These are phyloP conservation scores for Drosophila sp. DNA, from an alignment of 1,140 invertebrate genomes.

Conservation along the genomic window DNA sequence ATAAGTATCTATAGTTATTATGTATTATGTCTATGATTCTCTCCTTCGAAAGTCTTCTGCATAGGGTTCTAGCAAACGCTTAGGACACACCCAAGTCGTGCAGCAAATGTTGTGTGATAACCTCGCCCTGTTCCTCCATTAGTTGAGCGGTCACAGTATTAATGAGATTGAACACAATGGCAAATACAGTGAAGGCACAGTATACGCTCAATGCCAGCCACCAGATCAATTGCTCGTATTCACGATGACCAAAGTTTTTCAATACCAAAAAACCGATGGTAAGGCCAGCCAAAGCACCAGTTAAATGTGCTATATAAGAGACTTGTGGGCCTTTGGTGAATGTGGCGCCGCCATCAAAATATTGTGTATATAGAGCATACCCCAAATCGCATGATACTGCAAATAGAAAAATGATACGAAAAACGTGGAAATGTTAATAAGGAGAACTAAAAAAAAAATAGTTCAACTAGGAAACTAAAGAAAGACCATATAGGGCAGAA, in stretches of 20 bases:
- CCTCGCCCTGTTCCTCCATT: conserved; percentile 82
- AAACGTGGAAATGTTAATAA: neutral
- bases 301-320: conserved; percentile 96
- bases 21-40: conserved; percentile 48
- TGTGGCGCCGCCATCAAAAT: conserved; percentile 87
- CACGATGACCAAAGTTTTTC: conserved; percentile 97
- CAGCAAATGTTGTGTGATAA: conserved; percentile 82
- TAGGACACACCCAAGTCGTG: conserved; percentile 82
- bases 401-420: conserved; percentile 63
- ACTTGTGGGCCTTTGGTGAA: conserved; percentile 88
- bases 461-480: conserved; percentile 24
- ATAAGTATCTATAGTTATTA: conserved; percentile 19
- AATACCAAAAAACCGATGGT: conserved; percentile 95
- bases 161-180: conserved; percentile 95
- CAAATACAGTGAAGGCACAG: conserved; percentile 95
- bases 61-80: conserved; percentile 24
- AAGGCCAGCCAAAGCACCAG: conserved; percentile 94
- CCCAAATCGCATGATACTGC: conserved; percentile 96
- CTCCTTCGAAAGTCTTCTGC: conserved; percentile 30
- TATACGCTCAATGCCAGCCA: conserved; percentile 97
- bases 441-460: conserved; percentile 2
- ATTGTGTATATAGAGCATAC: conserved; percentile 96
- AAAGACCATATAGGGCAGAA: neutral
- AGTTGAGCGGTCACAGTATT: conserved; percentile 85
- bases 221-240: conserved; percentile 97